Evolutionary conservation across 2,888 invertebrate species (phyloP), one percentile per base, ranked within the genome.

Genomic region (Aquatica leii): DNA sequence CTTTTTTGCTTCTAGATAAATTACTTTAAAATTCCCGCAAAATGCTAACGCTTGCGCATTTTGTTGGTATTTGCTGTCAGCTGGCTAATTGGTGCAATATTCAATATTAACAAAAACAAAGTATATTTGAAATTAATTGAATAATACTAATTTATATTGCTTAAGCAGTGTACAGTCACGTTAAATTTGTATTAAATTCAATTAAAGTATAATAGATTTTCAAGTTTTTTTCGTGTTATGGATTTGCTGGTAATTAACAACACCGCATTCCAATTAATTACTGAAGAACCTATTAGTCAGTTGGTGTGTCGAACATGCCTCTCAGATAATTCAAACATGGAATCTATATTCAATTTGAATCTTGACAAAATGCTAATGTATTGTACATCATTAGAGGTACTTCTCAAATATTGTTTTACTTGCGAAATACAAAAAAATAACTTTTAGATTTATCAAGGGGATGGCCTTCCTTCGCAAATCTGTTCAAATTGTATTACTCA

Each of bases 341-440:
- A 70, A 41, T 71, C 75, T 6, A 56, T 78, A 6, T 78, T 71
- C 60, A 76, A 75, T 0, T 68, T 73, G 3, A 73, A 72, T 37
- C 62, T 78, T 35, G 74, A 77, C 53, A 69, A 74, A 59, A 77
- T 78, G 78, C 54, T 78, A 11, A 68, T 71, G 58, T 62, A 73
- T 14, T 71, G 74, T 11, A 71, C 76, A 2, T 59, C 69, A n/a
- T 51, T 78, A 11, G 54, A 76, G 54, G 78, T 78, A 70, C n/a
- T n/a, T 2, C 8, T 8, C 24, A n/a, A n/a, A n/a, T n/a, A 35
- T 20, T 24, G 9, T 2, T 40, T 43, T 12, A 17, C 35, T 34
- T 17, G 9, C 4, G 4, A 15, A 14, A 35, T 31, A 20, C 12
- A 11, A 31, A 4, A 9, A 15, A 17, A 11, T 18, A 15, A 17